Base-by-base conservation (phyloP, 2,888 invertebrate genomes). In the Conchocele bisecta region DNA sequence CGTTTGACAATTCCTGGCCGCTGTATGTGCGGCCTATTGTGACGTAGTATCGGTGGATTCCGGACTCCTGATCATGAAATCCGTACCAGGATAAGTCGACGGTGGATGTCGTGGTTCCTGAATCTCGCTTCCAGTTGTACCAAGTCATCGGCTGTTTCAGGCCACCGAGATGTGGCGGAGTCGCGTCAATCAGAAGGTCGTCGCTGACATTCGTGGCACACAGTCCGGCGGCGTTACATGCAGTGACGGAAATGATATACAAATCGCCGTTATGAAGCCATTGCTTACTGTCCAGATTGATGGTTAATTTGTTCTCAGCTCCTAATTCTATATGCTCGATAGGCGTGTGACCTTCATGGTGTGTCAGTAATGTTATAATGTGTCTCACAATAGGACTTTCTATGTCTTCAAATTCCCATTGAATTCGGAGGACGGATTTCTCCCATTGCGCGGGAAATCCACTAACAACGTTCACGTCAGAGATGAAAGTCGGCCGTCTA, bases 121-220 rank as follows among this genome's bases (percentile, higher is more conserved):
- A n/a, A 20, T 37, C 20, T 41, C 51, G 22, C 1, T 42, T 22
- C 7, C 41, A 48, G 17, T 61, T 61, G 17, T 26, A 41, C 79
- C 79, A 82, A 20, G 54, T 44, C 48, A 81, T 29, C 37, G 70
- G 66, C 17, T 51, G 57, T 29, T 64, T 72, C 22, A 81, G 80
- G 9, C 79, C 81, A n/a, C 83, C 83, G 1, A 76, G n/a, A 22
- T 77, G 75, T 7, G 85, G 85, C 0, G 85, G 82, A 9, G 82
- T 70, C 7, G 79, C 76, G 64, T 85, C 83, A 17, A 85, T 70
- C 15, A 79, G 41, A 0, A 83, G 24, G 22, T 65, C 58, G 20
- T 69, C 22, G 35, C 70, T 78, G 7, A 41, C 29, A 17, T 53
- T 58, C 3, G 75, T 56, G 5, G 71, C 48, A 61, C 85, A 85